Evolutionary conservation across 2,797 vertebrate genomes (phyloP).

Genomic region (Myotis vivesi): DNA sequence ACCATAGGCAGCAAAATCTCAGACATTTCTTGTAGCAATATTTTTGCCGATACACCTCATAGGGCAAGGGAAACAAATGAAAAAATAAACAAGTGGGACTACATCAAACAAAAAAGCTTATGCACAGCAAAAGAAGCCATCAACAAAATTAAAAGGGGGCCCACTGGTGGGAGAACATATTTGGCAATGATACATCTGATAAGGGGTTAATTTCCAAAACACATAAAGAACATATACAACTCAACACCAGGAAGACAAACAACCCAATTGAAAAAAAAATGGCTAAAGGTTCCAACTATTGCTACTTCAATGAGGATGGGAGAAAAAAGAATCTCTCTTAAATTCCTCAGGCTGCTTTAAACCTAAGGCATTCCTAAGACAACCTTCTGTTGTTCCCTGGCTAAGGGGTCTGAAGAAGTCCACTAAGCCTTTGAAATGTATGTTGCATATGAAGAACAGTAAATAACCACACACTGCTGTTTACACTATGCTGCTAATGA

Average conservation of each 20-base stretch:
- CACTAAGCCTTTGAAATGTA: constrained; percentile 34
- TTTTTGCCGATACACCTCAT: neutral
- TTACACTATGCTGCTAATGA: constrained; percentile 5
- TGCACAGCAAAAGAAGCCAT: neutral
- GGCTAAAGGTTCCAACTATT: constrained; percentile 11
- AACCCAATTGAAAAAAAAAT: neutral
- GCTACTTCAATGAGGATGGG: constrained; percentile 51
- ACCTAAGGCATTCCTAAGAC: constrained; percentile 70
- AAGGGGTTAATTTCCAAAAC: neutral
- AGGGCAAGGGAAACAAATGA: neutral
- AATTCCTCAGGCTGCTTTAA: constrained; percentile 73
- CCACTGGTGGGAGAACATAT: neutral
- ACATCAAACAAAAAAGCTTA: neutral
- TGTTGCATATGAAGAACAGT: constrained; percentile 7
- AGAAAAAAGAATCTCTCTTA: constrained; percentile 74
- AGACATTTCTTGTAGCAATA: neutral
- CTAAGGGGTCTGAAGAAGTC: constrained; percentile 4
- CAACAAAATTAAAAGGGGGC: neutral
- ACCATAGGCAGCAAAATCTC: neutral
- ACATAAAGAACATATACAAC: neutral
- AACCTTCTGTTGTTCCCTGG: constrained; percentile 68
- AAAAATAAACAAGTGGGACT: neutral
- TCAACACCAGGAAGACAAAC: neutral
- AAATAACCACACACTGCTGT: constrained; percentile 11
- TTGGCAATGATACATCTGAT: neutral